These are phyloP conservation scores for Oceanodroma leucorhoa DNA, from an alignment of 2,797 vertebrate genomes.

Conservation along the genomic window DNA sequence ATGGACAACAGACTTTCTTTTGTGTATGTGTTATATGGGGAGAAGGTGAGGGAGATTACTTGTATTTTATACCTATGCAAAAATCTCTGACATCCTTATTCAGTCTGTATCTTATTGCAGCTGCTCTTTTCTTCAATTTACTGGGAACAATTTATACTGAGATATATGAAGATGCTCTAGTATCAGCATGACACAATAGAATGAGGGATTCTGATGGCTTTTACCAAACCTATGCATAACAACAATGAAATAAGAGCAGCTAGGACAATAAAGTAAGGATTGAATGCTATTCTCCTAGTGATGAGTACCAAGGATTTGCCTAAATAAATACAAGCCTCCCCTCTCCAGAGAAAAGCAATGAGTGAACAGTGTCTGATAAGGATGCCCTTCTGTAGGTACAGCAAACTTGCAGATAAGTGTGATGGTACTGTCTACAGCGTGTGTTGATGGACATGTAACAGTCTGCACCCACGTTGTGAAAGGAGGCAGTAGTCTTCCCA, in stretches of 20 bases:
- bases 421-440: neutral
- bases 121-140: constrained; percentile 11
- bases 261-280: neutral
- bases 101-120: neutral
- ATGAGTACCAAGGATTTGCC: neutral
- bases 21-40: neutral
- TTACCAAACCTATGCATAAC: constrained; percentile 11
- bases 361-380: neutral
- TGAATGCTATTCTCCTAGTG: neutral
- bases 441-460: neutral
- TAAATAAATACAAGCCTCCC: neutral
- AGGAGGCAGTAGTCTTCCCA: neutral
- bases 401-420: neutral
- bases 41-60: neutral
- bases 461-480: neutral
- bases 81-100: neutral
- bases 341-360: neutral
- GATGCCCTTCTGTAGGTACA: neutral
- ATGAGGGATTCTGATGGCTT: constrained; percentile 28
- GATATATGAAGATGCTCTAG: neutral
- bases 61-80: neutral
- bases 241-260: neutral
- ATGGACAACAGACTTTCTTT: neutral
- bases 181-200: neutral
- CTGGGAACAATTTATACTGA: neutral